These are phyloP conservation scores for Trachymyrmex cornetzi DNA, from an alignment of 1,140 invertebrate species.

Conservation along the genomic window DNA sequence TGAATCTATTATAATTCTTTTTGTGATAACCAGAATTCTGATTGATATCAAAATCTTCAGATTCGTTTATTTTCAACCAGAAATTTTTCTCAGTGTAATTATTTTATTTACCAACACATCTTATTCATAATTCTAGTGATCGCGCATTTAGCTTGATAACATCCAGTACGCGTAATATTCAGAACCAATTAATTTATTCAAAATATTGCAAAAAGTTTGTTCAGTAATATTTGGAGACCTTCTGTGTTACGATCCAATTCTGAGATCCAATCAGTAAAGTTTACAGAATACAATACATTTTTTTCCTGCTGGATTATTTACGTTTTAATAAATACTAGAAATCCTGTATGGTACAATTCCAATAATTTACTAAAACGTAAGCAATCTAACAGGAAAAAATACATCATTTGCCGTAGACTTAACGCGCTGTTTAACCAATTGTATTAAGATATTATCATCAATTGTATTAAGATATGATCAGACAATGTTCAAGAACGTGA, in stretches of 20 bases:
- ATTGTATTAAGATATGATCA: not conserved
- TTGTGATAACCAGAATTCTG: no score
- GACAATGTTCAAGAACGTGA: not conserved
- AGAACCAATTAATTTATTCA: not conserved
- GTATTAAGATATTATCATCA: not conserved
- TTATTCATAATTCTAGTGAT: not conserved
- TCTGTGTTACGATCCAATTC: not conserved
- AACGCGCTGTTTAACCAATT: not conserved
- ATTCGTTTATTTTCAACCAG: no score
- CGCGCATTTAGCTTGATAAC: not conserved
- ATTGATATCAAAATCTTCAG: no score
- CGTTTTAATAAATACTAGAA: no score
- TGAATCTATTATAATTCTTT: no score
- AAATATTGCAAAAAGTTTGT: slow-evolving; percentile 4
- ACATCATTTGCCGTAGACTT: no score
- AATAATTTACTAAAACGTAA: no score
- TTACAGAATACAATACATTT: no score
- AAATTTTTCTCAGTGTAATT: no score
- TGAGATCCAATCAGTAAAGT: not conserved
- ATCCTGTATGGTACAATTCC: no score
- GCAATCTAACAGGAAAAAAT: no score
- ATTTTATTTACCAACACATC: not conserved
- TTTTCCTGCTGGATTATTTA: no score
- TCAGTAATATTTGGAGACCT: not conserved
- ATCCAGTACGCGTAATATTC: not conserved